Base-by-base conservation (phyloP, 2,888 invertebrate genomes). In the Poecilobothrus nobilitatus region DNA sequence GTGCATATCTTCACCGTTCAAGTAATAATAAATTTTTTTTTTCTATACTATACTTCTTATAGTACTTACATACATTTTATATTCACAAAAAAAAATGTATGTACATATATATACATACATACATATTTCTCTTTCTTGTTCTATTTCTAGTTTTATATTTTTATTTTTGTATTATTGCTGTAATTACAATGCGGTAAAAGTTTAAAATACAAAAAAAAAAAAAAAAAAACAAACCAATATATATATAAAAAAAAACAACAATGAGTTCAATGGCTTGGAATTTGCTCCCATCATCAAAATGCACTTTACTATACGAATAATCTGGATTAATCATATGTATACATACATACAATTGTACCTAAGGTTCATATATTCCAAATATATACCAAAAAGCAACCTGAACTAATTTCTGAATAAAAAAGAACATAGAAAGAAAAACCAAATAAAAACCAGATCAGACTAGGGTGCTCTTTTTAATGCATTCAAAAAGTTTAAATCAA, bases 201-300 rank as follows among this genome's bases (percentile, higher is more conserved):
- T 53, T 15, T 15, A 53, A 53, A 18, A 53, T 53, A 53, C 7
- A 53, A 53, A 12, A 1, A 53, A 18, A 15, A 53, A 53, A 18
- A 53, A 12, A 8, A 53, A 18, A 18, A 53, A 53, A 37, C 37
- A 37, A 37, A 37, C 37, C 37, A 37, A 37, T 37, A 37, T n/a
- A 37, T n/a, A n/a, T n/a, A n/a, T n/a, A 18, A 53, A 12, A 8
- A 53, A 18, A 18, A 53, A 53, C 7, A 15, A 53, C 53, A 53
- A 53, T 53, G 53, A 53, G 53, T 53, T 53, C 53, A 53, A 53
- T 53, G 53, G 53, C 53, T 53, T 53, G 53, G 18, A 53, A 53
- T 53, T 53, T 53, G 53, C 53, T 53, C 53, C 53, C 53, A 53
- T 53, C 53, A 53, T 53, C 53, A 53, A 53, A 53, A 53, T 53